Conservation (phyloP, 2,888 invertebrate species). For the Panopea generosa region DNA sequence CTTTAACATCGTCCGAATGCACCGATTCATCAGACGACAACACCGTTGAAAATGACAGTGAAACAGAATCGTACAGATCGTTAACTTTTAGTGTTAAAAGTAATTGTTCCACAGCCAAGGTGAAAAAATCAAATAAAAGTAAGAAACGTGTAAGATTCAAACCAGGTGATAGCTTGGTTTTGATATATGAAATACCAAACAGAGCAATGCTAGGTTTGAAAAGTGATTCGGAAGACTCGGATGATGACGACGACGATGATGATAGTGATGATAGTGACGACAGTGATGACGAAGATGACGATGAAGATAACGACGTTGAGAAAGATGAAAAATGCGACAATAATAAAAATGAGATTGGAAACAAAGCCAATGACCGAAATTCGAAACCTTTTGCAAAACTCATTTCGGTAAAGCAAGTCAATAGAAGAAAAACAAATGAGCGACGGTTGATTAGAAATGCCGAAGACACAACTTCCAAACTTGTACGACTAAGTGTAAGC, state of each 20-base stretch:
- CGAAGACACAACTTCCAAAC: conserved; percentile 7
- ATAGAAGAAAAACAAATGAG: conserved; percentile 19
- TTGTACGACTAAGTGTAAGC: not conserved
- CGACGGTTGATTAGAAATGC: conserved; percentile 4
- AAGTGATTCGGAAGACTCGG: conserved; percentile 58
- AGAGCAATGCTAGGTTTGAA: conserved; percentile 59
- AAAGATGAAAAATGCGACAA: conserved; percentile 22
- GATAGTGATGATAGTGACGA: conserved; percentile 47
- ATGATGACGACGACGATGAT: conserved; percentile 36
- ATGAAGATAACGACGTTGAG: conserved; percentile 30
- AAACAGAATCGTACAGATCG: conserved; percentile 37
- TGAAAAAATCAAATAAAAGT: conserved; percentile 52
- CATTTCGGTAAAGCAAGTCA: conserved; percentile 50
- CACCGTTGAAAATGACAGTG: conserved; percentile 19
- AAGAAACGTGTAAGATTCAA: conserved; percentile 59
- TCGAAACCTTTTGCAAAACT: conserved; percentile 45
- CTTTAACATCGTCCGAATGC: conserved; percentile 40
- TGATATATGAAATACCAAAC: conserved; percentile 58
- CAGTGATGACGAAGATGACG: conserved; percentile 33
- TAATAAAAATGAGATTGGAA: conserved; percentile 6
- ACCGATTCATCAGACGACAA: conserved; percentile 26
- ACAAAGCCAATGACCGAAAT: conserved; percentile 11
- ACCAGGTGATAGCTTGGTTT: conserved; percentile 57
- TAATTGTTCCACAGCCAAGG: conserved; percentile 37
- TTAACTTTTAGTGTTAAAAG: conserved; percentile 44